A percentile compares a stretch with the other conserved stretches of the same genome.
Conservation (phyloP, 2,888 invertebrate species). For the Hermaeophaga mercurialis region DNA sequence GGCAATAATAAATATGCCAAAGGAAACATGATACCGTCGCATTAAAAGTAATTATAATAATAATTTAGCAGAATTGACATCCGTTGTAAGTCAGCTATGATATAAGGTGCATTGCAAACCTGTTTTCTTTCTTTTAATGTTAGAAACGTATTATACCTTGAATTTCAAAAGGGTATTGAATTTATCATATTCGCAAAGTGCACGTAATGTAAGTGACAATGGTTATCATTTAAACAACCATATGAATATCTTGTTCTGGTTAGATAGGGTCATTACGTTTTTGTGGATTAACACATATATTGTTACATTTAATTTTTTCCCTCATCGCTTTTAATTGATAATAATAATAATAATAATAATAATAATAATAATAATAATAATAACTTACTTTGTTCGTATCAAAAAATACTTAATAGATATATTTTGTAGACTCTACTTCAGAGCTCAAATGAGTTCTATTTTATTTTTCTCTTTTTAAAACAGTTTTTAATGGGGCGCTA, state of each 20-base stretch:
- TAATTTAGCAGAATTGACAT: conserved; percentile 52
- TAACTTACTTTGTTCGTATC: too few relatives aligned
- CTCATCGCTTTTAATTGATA: too few relatives aligned
- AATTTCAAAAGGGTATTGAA: conserved; percentile 16
- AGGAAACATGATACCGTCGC: conserved; percentile 53
- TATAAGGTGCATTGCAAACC: conserved; percentile 42
- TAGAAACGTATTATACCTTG: conserved; percentile 31
- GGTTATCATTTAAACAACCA: neutral
- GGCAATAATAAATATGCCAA: conserved; percentile 53
- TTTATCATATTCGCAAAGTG: conserved; percentile 32
- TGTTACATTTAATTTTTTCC: too few relatives aligned
- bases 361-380: too few relatives aligned
- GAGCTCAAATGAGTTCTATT: too few relatives aligned
- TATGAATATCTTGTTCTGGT: neutral
- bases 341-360: too few relatives aligned
- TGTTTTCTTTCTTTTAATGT: conserved; percentile 35
- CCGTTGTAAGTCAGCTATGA: conserved; percentile 48
- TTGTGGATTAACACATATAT: too few relatives aligned
- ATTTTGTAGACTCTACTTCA: too few relatives aligned
- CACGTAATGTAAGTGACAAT: conserved; percentile 4
- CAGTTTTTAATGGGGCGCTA: too few relatives aligned
- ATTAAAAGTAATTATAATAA: conserved; percentile 57
- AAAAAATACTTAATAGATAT: too few relatives aligned
- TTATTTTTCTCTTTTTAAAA: too few relatives aligned
- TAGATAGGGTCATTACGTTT: neutral